Conservation (phyloP, 2,797 vertebrate genomes). For the Halcyon chelicuti region DNA sequence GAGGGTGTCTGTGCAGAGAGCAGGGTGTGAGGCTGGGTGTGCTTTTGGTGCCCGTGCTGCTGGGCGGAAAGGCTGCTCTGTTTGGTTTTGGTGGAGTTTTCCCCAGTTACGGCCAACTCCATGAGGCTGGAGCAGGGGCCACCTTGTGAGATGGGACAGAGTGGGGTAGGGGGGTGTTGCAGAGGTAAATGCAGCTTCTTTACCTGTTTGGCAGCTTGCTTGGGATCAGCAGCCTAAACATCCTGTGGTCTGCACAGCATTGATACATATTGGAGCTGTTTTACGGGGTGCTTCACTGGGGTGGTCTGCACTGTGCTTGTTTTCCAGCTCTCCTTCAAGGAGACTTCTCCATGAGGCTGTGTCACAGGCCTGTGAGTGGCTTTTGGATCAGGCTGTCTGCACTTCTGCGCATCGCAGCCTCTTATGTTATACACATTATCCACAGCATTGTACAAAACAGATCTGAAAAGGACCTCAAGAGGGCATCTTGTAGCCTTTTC, state of each 20-base stretch:
- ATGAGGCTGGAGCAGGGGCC: no score
- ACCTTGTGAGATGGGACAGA: background rate
- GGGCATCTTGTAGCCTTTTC: conserved; percentile 65
- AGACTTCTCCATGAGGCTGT: background rate
- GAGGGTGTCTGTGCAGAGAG: background rate
- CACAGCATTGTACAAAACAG: background rate
- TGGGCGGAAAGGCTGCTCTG: background rate
- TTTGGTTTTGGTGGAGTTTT: background rate
- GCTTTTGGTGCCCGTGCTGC: background rate
- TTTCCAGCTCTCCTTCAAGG: background rate
- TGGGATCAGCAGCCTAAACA: background rate
- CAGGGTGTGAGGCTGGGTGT: accelerated
- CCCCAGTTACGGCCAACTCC: background rate
- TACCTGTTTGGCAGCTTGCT: background rate
- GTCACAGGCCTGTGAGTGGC: background rate
- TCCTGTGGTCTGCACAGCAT: background rate
- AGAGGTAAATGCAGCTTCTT: background rate
- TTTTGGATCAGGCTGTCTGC: background rate
- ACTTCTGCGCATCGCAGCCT: background rate
- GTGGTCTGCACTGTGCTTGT: accelerated
- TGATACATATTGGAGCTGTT: background rate
- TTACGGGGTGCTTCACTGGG: background rate
- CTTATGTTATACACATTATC: accelerated
- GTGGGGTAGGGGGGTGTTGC: background rate
- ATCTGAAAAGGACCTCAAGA: conserved; percentile 68